phyloP scores from a whole-genome alignment of 2,797 vertebrate species.

The Delichon dasypus region DNA sequence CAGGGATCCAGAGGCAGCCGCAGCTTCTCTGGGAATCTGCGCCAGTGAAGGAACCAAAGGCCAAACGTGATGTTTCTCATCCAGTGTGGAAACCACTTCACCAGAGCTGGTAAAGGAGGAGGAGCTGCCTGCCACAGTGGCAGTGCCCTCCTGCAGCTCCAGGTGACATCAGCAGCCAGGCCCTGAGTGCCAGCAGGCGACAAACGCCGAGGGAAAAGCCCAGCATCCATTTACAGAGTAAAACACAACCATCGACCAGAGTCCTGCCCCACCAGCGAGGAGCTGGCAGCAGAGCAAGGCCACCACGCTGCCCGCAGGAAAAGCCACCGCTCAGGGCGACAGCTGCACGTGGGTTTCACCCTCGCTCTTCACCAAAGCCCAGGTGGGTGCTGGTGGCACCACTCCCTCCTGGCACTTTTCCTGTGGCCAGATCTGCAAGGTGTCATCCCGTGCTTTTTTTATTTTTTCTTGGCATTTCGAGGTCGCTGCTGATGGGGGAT shows the following conservation, averaged over 20 bases:
- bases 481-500: not conserved
- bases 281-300: not conserved
- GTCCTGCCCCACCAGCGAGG: not conserved
- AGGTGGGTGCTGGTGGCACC: not conserved
- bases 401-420: fast-evolving
- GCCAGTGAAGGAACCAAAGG: not conserved
- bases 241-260: not conserved
- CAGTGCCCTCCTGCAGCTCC: not conserved
- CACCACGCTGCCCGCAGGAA: not conserved
- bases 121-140: not conserved
- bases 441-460: fast-evolving
- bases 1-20: not conserved
- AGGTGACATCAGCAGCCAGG: not conserved
- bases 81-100: not conserved
- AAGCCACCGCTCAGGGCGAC: not conserved
- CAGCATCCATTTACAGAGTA: not conserved
- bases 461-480: not conserved
- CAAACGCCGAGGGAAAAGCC: not conserved
- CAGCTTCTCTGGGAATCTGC: not conserved
- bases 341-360: not conserved
- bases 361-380: fast-evolving
- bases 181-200: not conserved
- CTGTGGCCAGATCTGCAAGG: fast-evolving
- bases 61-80: not conserved
- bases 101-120: not conserved